A percentile compares a stretch with the other conserved stretches of the same genome.
Evolutionary conservation across 2,797 vertebrate species (phyloP).

Genomic region (Nothura maculosa): DNA sequence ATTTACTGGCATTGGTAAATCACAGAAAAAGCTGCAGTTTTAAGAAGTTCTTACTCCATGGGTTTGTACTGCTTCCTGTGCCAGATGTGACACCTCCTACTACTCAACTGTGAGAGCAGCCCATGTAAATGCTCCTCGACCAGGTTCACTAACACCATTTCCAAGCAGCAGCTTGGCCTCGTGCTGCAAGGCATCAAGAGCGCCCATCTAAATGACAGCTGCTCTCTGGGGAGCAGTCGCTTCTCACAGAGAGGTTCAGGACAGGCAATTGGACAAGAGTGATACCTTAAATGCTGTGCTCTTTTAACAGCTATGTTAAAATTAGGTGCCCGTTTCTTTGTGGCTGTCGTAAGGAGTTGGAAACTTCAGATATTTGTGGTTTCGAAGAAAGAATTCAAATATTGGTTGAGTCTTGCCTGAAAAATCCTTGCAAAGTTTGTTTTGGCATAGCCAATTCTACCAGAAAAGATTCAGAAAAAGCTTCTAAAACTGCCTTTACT

Average conservation of each 20-base stretch:
- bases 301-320: conserved; percentile 1
- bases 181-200: background rate
- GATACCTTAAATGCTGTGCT: background rate
- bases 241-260: background rate
- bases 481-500: conserved; percentile 43
- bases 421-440: conserved; percentile 14
- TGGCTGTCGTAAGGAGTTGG: background rate
- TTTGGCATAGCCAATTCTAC: conserved; percentile 40
- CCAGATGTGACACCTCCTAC: background rate
- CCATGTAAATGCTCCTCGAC: background rate
- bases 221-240: background rate
- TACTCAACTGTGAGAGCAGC: background rate
- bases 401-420: background rate
- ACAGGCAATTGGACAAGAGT: background rate
- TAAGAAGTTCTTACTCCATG: background rate
- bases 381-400: conserved; percentile 30
- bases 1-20: background rate
- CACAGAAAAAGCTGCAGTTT: background rate
- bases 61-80: background rate
- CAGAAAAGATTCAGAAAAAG: conserved; percentile 35
- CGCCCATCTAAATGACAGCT: background rate
- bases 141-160: background rate
- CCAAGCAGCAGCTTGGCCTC: background rate
- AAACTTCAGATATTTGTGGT: conserved; percentile 3
- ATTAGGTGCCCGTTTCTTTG: background rate